phyloP scores from a whole-genome alignment of 2,797 vertebrate species.

The Lepus townsendii region DNA sequence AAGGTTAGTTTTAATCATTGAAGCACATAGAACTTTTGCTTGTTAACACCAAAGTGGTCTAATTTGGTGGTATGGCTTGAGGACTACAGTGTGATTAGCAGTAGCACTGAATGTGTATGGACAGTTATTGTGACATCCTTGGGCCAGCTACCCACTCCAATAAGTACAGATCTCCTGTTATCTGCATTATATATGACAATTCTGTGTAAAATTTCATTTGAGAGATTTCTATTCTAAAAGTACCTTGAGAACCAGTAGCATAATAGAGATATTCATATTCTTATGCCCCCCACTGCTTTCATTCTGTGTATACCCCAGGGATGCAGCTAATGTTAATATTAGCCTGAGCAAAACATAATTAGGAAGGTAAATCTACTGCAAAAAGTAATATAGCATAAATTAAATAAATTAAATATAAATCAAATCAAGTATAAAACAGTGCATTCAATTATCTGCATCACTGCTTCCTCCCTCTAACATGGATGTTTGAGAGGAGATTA shows the following conservation, averaged over 20 bases:
- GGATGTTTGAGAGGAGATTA: not conserved
- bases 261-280: not conserved
- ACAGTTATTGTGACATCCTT: not conserved
- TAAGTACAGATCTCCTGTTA: not conserved
- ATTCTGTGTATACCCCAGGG: slow-evolving; percentile 53
- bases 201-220: not conserved
- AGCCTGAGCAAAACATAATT: slow-evolving; percentile 73
- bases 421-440: slow-evolving; percentile 73
- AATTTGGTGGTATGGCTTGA: not conserved
- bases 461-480: not conserved
- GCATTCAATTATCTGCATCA: slow-evolving; percentile 62
- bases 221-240: slow-evolving; percentile 5
- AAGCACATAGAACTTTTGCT: not conserved
- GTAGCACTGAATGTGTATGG: not conserved
- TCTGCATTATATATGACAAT: not conserved
- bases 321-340: slow-evolving; percentile 67
- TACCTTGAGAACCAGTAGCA: not conserved
- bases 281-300: not conserved
- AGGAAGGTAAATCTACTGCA: slow-evolving; percentile 73
- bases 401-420: slow-evolving; percentile 78
- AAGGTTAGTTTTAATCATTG: not conserved
- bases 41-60: not conserved
- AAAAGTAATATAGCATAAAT: slow-evolving; percentile 75
- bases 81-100: not conserved
- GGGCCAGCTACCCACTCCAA: not conserved